Evolutionary conservation across 1,140 invertebrate species (phyloP).

Genomic region (Zaprionus vittiger): DNA sequence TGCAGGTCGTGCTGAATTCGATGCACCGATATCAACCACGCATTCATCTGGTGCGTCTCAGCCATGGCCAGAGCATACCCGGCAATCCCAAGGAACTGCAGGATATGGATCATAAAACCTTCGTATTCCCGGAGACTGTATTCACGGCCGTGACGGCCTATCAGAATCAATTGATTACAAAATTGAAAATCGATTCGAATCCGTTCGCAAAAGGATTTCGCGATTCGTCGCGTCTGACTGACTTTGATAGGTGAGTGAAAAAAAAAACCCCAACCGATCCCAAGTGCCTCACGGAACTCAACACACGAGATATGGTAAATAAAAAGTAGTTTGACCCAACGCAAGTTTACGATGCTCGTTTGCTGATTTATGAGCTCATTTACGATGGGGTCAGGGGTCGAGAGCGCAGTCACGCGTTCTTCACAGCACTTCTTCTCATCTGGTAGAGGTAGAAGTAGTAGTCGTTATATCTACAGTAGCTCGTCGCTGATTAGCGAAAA

Average conservation of each 20-base stretch:
- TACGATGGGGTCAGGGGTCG: slow-evolving; percentile 23
- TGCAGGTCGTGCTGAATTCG: slow-evolving; percentile 98
- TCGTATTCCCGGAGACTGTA: slow-evolving; percentile 97
- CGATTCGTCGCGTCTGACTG: slow-evolving; percentile 96
- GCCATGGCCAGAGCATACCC: slow-evolving; percentile 89
- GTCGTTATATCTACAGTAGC: slow-evolving; percentile 51
- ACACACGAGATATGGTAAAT: not conserved
- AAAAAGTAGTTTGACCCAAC: slow-evolving; percentile 50
- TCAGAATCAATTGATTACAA: slow-evolving; percentile 98
- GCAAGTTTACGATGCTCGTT: slow-evolving; percentile 36
- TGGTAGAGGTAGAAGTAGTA: no score
- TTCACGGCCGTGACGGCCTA: slow-evolving; percentile 99
- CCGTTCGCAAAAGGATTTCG: slow-evolving; percentile 98
- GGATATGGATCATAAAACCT: slow-evolving; percentile 95
- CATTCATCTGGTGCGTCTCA: slow-evolving; percentile 93
- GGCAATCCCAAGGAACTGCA: slow-evolving; percentile 93
- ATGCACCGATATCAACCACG: slow-evolving; percentile 99
- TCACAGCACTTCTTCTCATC: slow-evolving; percentile 17
- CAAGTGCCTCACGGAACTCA: not conserved
- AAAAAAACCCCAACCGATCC: no score
- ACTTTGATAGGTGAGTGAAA: slow-evolving; percentile 90
- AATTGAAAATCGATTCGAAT: slow-evolving; percentile 98
- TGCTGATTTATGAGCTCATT: slow-evolving; percentile 53
- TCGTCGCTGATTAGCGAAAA: slow-evolving; percentile 72
- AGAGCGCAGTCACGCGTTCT: not conserved